A percentile compares a stretch with the other conserved stretches of the same genome.
Evolutionary conservation across 1,140 invertebrate species (phyloP).

Genomic region (Microplitis mediator): DNA sequence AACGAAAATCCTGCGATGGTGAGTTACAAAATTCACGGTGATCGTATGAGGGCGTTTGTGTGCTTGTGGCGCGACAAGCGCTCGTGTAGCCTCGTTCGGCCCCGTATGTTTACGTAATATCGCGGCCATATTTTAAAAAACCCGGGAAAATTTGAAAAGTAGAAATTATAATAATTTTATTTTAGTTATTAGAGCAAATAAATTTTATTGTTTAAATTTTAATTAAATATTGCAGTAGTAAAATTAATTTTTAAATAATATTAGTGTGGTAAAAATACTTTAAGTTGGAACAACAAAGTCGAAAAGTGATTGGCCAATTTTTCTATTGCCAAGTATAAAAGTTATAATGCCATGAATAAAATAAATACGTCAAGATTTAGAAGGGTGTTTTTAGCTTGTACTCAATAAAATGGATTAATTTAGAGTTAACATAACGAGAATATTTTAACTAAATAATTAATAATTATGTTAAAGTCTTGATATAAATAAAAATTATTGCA

Average conservation of each 20-base stretch:
- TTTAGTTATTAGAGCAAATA: neutral
- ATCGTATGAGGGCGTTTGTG: constrained; percentile 49
- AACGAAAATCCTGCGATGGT: neutral
- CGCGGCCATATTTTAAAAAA: constrained; percentile 9
- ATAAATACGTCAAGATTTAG: neutral
- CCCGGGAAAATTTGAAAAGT: constrained; percentile 7
- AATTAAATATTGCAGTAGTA: neutral
- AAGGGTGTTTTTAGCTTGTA: neutral
- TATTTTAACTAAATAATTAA: neutral
- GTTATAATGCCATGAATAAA: neutral
- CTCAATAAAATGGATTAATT: neutral
- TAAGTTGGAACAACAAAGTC: neutral
- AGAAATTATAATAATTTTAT: neutral
- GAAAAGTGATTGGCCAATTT: constrained; percentile 11
- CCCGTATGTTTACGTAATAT: constrained; percentile 33
- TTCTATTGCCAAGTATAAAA: constrained; percentile 10
- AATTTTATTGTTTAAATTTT: neutral
- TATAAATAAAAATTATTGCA: too few relatives aligned
- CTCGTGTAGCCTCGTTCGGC: constrained; percentile 41
- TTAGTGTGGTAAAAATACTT: neutral
- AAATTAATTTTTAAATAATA: neutral
- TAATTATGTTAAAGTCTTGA: too few relatives aligned
- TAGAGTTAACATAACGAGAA: neutral
- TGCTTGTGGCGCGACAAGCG: constrained; percentile 50
- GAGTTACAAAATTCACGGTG: constrained; percentile 15